Base-by-base conservation (phyloP, 2,888 invertebrate species). In the Eudasyphora cyanicolor region DNA sequence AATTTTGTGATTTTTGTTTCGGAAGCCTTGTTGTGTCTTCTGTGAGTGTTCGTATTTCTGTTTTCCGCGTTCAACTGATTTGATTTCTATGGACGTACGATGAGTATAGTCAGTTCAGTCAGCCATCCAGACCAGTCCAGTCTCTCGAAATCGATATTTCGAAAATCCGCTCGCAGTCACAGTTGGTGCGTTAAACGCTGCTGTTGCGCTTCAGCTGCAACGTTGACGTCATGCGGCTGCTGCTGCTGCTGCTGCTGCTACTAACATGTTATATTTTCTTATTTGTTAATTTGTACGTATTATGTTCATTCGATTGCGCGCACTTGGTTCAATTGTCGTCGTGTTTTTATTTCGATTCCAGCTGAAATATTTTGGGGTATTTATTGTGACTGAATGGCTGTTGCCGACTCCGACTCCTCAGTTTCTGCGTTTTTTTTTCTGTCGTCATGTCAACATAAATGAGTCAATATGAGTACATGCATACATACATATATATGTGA, bases 61-160 rank as follows among this genome's bases (percentile, higher is more conserved):
- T 38, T 35, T 67, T 67, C 67, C 67, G 67, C 67, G 42, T 67
- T 67, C 67, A 67, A 67, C 67, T 67, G 42, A 67, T 67, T 67
- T 67, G 42, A 5, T 32, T 60, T 60, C 27, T 42, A 24, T 24
- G 42, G 21, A 67, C 42, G 42, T 8, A 17, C 17, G 24, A 6
- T 21, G 24, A 42, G 32, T 38, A 8, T n/a, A 35, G 35, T 64
- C 38, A 4, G 17, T 32, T 6, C 29, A 62, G 38, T 35, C 21
- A 7, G 54, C 24, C 35, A 7, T 5, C 5, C 35, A 21, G 19
- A 12, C n/a, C n/a, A 4, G 17, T 17, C 17, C 1, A 49, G 17
- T 49, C 62, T 17, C 54, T 60, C 14, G 2, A 62, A 64, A 19
- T 35, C 38, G 19, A 64, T 32, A 29, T 32, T 60, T 60, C 57